Base-by-base conservation (phyloP, 2,797 vertebrate species). In the Tachyglossus aculeatus region DNA sequence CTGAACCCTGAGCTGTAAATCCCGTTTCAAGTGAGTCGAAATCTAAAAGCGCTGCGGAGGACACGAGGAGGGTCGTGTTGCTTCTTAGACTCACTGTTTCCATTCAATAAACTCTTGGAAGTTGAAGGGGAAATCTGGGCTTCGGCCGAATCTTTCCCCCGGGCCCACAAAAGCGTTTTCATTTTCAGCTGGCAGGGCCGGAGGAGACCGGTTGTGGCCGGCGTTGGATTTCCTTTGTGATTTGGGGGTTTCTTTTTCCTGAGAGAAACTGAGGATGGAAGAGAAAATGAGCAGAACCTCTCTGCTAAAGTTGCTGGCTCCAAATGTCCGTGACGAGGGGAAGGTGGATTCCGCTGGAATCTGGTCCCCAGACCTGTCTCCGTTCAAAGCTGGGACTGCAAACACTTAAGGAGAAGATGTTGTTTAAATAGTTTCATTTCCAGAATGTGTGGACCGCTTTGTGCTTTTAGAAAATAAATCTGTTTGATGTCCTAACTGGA, bases 81-180 rank as follows among this genome's bases (percentile, higher is more conserved):
- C 51, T 40, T 74, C 80, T 71, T 64, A 72, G 0, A 1, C 29
- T 67, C 53, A 47, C n/a, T 66, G 15, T 63, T 37, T 71, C 59
- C 74, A 48, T 45, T 48, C 16, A 67, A 24, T 64, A 84, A 88
- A 18, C 6, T 51, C 59, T 71, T 56, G 43, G 63, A 82, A 56
- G 15, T 9, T 69, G 37, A 60, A 77, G 70, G 71, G 9, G 47
- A 71, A 32, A 57, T 32, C n/a, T 32, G 9, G 14, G 4, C 33
- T 19, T 19, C 31, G 25, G 45, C 45, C 25, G 25, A 25, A 27
- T 19, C 45, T 48, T 48, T 48, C 31, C 22, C 16, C 22, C 22
- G 13, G 25, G 24, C 18, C 31, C 31, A 6, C n/a, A 32, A n/a
- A n/a, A n/a, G n/a, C 9, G 45, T 62, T 33, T 19, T 56, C 9